Evolutionary conservation across 2,797 vertebrate genomes (phyloP), one percentile per base, ranked within the genome.

Genomic region (Coilia nasus): DNA sequence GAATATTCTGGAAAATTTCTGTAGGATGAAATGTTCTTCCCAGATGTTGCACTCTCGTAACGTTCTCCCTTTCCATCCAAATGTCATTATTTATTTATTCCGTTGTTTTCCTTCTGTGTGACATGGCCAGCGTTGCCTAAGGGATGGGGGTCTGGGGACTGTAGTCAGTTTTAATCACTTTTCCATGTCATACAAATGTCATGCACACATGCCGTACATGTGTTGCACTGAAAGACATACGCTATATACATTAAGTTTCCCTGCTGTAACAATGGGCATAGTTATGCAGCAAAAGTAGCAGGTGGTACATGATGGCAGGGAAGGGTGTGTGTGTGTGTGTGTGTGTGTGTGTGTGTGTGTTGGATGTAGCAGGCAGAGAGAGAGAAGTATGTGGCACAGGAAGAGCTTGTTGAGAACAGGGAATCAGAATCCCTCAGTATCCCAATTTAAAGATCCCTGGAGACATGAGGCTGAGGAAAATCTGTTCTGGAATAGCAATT

Each of bases 371-470:
- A 78, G 28, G 14, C 31, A 25, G 15, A 78, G 71, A 44, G 6
- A 21, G 17, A 21, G 4, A 44, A 19, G 71, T 41, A 78, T 78
- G 71, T 78, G 15, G 71, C 35, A 78, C 15, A 78, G 35, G 71
- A 44, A 78, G 17, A 35, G 35, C 31, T 10, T 19, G 71, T 41
- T 21, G 71, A 78, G 71, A 31, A 78, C 71, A 78, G 71, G 19
- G 35, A 78, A 78, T 44, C 71, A 78, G 71, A 78, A 86, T 88
- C 83, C 83, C 81, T 81, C 47, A 84, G 46, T 54, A n/a, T 86
- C 84, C 44, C 57, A 82, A 81, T 86, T 85, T 88, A 82, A 23
- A 82, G 54, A 50, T 62, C 84, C 71, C 62, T 59, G 54, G 84
- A 75, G 81, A 82, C 44, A 56, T 84, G 83, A 81, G 46, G 85